Evolutionary conservation across 1,140 invertebrate species (phyloP).

Genomic region (Eufriesea mexicana): DNA sequence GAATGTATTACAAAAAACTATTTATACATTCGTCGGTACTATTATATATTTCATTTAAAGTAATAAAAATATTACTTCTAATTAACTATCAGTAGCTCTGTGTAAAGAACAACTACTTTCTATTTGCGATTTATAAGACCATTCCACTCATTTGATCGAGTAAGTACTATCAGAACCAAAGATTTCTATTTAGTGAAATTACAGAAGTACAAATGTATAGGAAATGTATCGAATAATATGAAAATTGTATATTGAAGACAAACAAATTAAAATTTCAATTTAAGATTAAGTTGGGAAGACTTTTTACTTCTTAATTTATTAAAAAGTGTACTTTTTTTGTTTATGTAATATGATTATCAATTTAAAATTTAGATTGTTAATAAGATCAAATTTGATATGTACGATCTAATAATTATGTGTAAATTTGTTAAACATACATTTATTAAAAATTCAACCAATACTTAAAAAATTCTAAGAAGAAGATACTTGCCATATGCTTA

Average conservation of each 20-base stretch:
- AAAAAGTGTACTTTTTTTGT: no score
- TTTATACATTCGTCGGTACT: background rate
- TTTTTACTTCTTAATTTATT: background rate
- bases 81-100: slow-evolving; percentile 10
- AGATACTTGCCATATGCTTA: background rate
- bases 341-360: background rate
- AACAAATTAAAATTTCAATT: background rate
- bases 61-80: slow-evolving; percentile 6
- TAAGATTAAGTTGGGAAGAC: background rate
- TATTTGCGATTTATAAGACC: slow-evolving; percentile 19
- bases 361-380: background rate
- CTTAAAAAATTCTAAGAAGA: background rate
- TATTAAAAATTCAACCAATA: background rate
- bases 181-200: background rate
- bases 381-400: background rate
- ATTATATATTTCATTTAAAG: background rate
- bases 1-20: background rate
- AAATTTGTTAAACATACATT: background rate
- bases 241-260: background rate
- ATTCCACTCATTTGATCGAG: background rate
- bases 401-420: background rate
- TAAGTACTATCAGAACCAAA: background rate
- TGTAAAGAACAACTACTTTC: slow-evolving; percentile 13
- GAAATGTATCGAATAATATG: background rate
- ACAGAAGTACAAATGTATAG: background rate